These are phyloP conservation scores for Bucco capensis DNA, from an alignment of 2,113 vertebrate species.

Conservation along the genomic window DNA sequence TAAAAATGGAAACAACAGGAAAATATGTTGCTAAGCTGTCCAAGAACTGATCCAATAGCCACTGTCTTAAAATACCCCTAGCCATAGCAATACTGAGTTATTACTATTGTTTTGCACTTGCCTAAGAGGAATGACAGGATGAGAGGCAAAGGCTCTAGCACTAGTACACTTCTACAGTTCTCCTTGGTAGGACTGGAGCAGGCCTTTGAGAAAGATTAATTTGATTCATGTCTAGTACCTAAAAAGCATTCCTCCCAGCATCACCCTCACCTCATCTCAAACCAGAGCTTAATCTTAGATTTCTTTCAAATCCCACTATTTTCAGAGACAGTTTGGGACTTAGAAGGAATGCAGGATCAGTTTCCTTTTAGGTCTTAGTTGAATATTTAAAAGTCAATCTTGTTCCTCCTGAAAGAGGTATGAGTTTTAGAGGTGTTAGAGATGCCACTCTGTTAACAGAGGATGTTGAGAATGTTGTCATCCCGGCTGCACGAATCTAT, in stretches of 20 bases:
- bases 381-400: neutral
- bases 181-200: neutral
- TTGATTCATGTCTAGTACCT: neutral
- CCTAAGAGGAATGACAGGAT: neutral
- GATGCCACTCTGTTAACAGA: too few relatives aligned
- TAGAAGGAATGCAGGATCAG: neutral
- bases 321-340: neutral
- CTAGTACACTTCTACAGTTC: neutral
- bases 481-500: neutral
- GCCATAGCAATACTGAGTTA: neutral
- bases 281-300: neutral
- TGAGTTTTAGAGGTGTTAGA: neutral
- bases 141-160: neutral
- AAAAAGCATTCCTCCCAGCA: neutral
- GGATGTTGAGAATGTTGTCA: neutral
- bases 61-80: neutral
- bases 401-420: neutral
- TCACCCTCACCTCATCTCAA: neutral
- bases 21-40: neutral
- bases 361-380: neutral
- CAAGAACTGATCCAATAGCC: neutral
- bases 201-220: neutral
- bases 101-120: neutral
- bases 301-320: neutral
- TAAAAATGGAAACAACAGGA: constrained; percentile 3